Evolutionary conservation across 2,113 vertebrate species (phyloP), one percentile per base, ranked within the genome.

Genomic region (Puffinus mauretanicus): DNA sequence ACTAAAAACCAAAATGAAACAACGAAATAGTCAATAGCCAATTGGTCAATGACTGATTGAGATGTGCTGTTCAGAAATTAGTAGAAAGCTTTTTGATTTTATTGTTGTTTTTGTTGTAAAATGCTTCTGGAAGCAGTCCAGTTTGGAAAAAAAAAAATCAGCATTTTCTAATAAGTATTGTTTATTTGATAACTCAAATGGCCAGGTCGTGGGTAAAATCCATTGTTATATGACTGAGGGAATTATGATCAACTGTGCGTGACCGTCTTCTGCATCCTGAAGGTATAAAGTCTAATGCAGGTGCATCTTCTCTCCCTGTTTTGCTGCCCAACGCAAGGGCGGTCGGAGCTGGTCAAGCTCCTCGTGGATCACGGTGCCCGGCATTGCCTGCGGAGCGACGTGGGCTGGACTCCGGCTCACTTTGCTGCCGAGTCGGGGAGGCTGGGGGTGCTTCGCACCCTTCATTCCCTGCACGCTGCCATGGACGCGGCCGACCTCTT

Each of bases 361-460:
- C 98, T 99, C 3, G 93, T 98, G 42, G 97, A 96, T n/a, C 98
- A 98, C 1, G 99, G 99, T 2, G 99, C 99, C 60, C 98, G 98
- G 60, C 97, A 95, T 2, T 98, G 98, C 90, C 97, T 99, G 86
- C 98, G 98, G 54, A 99, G 98, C 0, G 98, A 98, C 4, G 97
- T 98, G 26, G 99, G 99, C 34, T 99, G 99, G 99, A 99, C 98
- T 0, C 85, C 99, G 0, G 98, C 98, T 55, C 99, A 99, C 91
- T 99, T 98, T 38, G 99, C 99, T 7, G 99, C 99, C 0, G 98
- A 99, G 93, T 97, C 97, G 0, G 99, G 99, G 22, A 97, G 93
- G 2, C 97, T 99, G 79, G 94, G 97, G 0, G 98, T 98, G 34
- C 98, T 99, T 52, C 98, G 97, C 42, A 79, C 98, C 65, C 98